These are phyloP conservation scores for Loris lydekkerianus DNA, from an alignment of 2,797 vertebrate genomes.

Conservation along the genomic window DNA sequence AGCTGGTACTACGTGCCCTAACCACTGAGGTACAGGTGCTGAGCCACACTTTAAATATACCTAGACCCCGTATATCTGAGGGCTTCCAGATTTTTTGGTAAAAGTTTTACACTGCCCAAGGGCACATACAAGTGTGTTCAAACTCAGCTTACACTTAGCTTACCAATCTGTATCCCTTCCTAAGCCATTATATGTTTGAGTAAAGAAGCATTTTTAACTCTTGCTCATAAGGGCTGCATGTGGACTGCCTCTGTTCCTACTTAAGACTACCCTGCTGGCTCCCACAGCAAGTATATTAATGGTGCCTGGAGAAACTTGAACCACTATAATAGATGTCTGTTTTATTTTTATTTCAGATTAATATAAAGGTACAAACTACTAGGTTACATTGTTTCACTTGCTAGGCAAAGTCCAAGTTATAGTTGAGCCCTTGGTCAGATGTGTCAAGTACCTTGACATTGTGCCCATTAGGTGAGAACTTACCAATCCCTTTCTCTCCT, in stretches of 20 bases:
- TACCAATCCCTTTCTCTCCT: too few relatives aligned
- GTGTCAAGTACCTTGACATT: too few relatives aligned
- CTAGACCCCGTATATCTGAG: not conserved
- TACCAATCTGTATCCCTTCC: not conserved
- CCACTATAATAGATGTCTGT: not conserved
- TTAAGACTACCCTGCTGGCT: not conserved
- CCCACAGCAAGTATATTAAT: not conserved
- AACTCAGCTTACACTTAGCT: not conserved
- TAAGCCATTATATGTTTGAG: not conserved
- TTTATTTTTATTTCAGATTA: too few relatives aligned
- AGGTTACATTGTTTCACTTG: too few relatives aligned
- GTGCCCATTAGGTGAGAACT: too few relatives aligned
- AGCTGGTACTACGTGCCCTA: too few relatives aligned
- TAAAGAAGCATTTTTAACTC: not conserved
- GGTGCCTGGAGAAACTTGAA: not conserved
- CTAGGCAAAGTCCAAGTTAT: too few relatives aligned
- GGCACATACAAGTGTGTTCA: not conserved
- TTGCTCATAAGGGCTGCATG: not conserved
- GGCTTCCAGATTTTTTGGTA: not conserved
- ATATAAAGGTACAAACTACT: too few relatives aligned
- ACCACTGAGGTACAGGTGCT: too few relatives aligned
- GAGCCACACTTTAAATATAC: not conserved
- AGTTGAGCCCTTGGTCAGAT: too few relatives aligned
- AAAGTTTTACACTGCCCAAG: not conserved
- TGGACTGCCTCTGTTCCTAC: not conserved